Percentiles rank a stretch among this genome's conserved stretches.
These are phyloP conservation scores for Anadara kagoshimensis DNA, from an alignment of 1,140 invertebrate genomes.

Conservation along the genomic window DNA sequence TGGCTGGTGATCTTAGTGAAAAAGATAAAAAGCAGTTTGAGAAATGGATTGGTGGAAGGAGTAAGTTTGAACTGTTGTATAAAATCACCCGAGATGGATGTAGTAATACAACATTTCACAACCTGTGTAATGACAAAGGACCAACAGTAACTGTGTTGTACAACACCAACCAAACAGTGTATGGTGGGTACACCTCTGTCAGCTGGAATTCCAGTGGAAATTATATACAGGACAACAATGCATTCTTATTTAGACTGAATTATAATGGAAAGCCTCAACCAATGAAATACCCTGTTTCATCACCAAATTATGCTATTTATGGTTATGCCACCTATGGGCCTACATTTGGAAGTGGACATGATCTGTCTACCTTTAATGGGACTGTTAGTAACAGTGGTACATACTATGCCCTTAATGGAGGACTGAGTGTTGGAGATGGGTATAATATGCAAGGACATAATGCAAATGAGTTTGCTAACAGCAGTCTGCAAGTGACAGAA, in stretches of 20 bases:
- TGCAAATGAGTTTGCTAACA: not conserved
- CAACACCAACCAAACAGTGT: slow-evolving; percentile 34
- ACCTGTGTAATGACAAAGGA: slow-evolving; percentile 46
- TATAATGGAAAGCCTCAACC: slow-evolving; percentile 16
- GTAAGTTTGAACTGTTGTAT: slow-evolving; percentile 39
- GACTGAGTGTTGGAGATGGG: not conserved
- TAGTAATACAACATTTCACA: slow-evolving; percentile 39
- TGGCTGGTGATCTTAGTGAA: slow-evolving; percentile 15
- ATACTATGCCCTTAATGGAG: slow-evolving; percentile 8
- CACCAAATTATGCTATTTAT: slow-evolving; percentile 1
- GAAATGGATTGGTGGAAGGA: slow-evolving; percentile 34
- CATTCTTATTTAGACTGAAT: slow-evolving; percentile 47
- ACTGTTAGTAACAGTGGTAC: slow-evolving; percentile 10
- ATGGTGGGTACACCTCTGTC: slow-evolving; percentile 45
- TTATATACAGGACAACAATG: slow-evolving; percentile 34
- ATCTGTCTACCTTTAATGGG: slow-evolving; percentile 18
- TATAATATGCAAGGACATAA: slow-evolving; percentile 10
- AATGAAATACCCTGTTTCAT: slow-evolving; percentile 9
- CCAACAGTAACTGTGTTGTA: slow-evolving; percentile 44
- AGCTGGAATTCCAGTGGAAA: slow-evolving; percentile 31
- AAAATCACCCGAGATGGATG: slow-evolving; percentile 41
- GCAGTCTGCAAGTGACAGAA: slow-evolving; percentile 1
- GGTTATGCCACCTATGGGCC: slow-evolving; percentile 19
- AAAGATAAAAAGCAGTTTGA: slow-evolving; percentile 30
- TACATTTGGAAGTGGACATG: slow-evolving; percentile 38